A percentile compares a stretch with the other conserved stretches of the same genome.
phyloP scores from a whole-genome alignment of 2,797 vertebrate genomes.

The Scarus forsteni region DNA sequence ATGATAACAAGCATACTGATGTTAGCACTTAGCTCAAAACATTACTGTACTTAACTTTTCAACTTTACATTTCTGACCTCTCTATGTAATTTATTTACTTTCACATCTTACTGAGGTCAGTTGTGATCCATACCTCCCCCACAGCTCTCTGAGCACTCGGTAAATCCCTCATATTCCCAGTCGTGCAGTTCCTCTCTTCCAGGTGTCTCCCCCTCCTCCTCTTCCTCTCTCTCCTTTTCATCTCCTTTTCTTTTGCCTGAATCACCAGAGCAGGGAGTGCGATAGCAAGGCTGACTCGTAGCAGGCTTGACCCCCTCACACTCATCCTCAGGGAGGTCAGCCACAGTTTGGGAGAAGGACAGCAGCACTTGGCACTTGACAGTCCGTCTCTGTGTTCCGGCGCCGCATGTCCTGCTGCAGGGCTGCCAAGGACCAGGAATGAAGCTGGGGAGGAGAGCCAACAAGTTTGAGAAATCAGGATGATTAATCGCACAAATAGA shows the following conservation, averaged over 20 bases:
- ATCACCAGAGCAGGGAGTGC: conserved; percentile 86
- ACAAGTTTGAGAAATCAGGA: conserved; percentile 10
- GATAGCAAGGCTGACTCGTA: conserved; percentile 88
- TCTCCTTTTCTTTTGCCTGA: conserved; percentile 70
- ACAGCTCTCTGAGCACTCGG: conserved; percentile 93
- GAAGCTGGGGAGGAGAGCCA: conserved; percentile 85
- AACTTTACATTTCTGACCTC: background rate
- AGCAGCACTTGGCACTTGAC: conserved; percentile 95
- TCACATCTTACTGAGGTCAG: background rate
- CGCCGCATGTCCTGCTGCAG: conserved; percentile 93
- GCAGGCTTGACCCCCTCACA: conserved; percentile 91
- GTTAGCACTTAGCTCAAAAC: too few species aligned
- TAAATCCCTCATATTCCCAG: conserved; percentile 97
- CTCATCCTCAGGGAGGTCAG: conserved; percentile 92
- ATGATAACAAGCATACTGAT: background rate
- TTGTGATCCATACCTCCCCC: conserved; percentile 89
- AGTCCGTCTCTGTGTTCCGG: conserved; percentile 87
- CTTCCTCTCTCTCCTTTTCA: conserved; percentile 66
- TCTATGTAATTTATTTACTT: background rate
- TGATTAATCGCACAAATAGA: conserved; percentile 8
- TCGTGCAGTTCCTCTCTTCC: conserved; percentile 90
- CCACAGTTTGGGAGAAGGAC: conserved; percentile 94
- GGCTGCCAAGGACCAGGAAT: conserved; percentile 92
- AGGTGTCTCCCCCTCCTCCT: conserved; percentile 39
- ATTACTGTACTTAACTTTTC: background rate